A percentile compares a stretch with the other conserved stretches of the same genome.
These are phyloP conservation scores for Dynastes tityus DNA, from an alignment of 2,888 invertebrate genomes.

Conservation along the genomic window DNA sequence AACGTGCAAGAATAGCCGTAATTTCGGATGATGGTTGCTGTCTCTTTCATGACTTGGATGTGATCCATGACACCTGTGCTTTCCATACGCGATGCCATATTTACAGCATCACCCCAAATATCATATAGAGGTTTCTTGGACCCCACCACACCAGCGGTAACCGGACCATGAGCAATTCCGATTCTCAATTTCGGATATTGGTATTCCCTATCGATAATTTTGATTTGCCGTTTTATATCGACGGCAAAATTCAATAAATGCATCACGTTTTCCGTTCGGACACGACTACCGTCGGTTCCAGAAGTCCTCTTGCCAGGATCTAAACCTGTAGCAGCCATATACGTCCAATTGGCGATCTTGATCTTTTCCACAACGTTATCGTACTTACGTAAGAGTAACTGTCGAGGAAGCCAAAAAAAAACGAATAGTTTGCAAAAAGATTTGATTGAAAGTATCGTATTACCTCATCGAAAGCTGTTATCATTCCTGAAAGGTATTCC, in stretches of 20 bases:
- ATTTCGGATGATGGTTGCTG: conserved; percentile 79
- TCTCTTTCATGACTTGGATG: conserved; percentile 83
- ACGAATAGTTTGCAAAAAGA: background rate
- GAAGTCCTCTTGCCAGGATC: conserved; percentile 81
- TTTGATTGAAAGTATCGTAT: conserved; percentile 1
- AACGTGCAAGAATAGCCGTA: conserved; percentile 80
- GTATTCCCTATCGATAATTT: conserved; percentile 74
- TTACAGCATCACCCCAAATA: conserved; percentile 97
- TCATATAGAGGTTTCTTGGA: conserved; percentile 95
- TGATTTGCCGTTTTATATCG: conserved; percentile 78
- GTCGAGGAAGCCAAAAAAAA: conserved; percentile 20
- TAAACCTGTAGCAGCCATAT: conserved; percentile 97
- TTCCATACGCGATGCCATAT: conserved; percentile 97
- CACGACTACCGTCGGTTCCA: conserved; percentile 57
- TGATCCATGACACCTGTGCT: conserved; percentile 87
- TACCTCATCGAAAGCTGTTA: conserved; percentile 94
- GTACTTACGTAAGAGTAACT: conserved; percentile 42
- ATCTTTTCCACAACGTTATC: conserved; percentile 92
- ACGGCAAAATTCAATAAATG: conserved; percentile 82
- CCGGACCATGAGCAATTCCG: conserved; percentile 90
- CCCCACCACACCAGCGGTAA: conserved; percentile 96
- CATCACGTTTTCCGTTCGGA: conserved; percentile 70
- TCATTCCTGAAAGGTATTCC: conserved; percentile 86
- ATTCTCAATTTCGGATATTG: conserved; percentile 81
- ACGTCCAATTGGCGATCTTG: conserved; percentile 96